Evolutionary conservation across 2,113 vertebrate genomes (phyloP).

Genomic region (Etheostoma cragini): DNA sequence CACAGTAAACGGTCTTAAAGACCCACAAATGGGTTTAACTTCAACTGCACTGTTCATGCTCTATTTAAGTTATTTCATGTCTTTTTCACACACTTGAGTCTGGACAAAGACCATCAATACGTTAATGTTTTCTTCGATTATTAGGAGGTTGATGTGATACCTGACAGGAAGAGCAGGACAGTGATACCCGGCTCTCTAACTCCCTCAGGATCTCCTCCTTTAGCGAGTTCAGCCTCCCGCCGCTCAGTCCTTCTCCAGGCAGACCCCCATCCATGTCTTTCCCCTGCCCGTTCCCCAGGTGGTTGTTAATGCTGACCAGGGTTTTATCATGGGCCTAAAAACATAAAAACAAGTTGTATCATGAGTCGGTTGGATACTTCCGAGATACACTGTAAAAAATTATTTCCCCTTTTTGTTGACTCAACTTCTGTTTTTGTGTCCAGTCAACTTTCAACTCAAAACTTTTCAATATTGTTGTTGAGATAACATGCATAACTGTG

Average conservation of each 20-base stretch:
- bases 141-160: slow-evolving; percentile 30
- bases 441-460: too few species aligned
- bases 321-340: slow-evolving; percentile 86
- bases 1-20: not conserved
- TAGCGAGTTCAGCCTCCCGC: slow-evolving; percentile 49
- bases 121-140: not conserved
- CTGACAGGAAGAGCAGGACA: slow-evolving; percentile 89
- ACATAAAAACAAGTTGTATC: slow-evolving; percentile 78
- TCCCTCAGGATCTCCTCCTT: slow-evolving; percentile 85
- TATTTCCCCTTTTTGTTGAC: too few species aligned
- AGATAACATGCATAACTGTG: too few species aligned
- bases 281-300: slow-evolving; percentile 80
- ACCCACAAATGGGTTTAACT: not conserved
- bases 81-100: not conserved
- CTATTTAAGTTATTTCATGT: not conserved
- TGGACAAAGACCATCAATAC: not conserved
- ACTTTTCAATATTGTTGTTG: too few species aligned
- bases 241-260: slow-evolving; percentile 50
- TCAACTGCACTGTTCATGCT: not conserved
- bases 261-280: slow-evolving; percentile 59
- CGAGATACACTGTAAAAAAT: too few species aligned
- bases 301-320: slow-evolving; percentile 87
- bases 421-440: too few species aligned
- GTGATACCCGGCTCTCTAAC: slow-evolving; percentile 87
- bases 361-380: slow-evolving; percentile 81